Conservation (phyloP, 30 jellyfish, hydroid and myxozoan species). For the Pseudorhiza aurosa region DNA sequence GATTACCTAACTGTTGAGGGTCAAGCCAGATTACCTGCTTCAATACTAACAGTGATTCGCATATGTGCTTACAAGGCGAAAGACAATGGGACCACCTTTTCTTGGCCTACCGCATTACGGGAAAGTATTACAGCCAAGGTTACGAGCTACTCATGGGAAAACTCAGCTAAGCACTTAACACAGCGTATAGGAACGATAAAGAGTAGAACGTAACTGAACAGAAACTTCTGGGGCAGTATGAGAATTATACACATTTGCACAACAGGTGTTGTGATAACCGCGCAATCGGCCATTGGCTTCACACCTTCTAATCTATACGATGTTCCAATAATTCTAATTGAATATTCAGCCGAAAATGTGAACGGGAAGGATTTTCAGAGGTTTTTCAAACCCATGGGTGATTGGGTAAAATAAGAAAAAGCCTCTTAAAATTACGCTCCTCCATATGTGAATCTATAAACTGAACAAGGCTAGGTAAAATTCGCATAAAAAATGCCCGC, state of each 20-base stretch:
- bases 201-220: not conserved
- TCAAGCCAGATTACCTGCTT: no score
- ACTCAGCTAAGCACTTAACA: not conserved
- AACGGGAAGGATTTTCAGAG: no score
- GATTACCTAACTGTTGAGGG: no score
- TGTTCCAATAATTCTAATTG: slow-evolving; percentile 7
- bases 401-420: no score
- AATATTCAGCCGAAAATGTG: not conserved
- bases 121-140: not conserved
- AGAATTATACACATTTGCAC: slow-evolving; percentile 31
- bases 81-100: not conserved
- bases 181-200: no score
- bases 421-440: no score
- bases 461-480: no score
- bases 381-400: no score
- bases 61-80: no score
- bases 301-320: slow-evolving; percentile 10
- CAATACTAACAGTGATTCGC: no score
- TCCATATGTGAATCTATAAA: no score
- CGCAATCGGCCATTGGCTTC: slow-evolving; percentile 25
- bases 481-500: no score
- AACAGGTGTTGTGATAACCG: slow-evolving; percentile 31
- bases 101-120: slow-evolving; percentile 1
- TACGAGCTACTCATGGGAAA: not conserved
- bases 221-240: not conserved